Base-by-base conservation (phyloP, 2,113 vertebrate species). In the Melanocharis versteri region DNA sequence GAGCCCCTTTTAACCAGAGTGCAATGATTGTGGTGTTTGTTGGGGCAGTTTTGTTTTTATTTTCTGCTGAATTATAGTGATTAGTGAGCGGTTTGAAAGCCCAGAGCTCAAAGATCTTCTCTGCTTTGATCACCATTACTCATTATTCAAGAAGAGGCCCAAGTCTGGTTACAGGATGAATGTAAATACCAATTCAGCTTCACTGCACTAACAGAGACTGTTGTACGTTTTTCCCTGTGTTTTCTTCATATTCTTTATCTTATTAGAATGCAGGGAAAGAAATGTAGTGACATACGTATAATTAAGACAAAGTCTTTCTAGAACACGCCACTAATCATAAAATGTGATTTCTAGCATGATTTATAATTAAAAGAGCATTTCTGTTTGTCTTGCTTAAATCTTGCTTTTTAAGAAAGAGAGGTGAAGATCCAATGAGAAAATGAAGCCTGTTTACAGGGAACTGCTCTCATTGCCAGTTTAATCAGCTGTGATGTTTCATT, bases 61-160 rank as follows among this genome's bases (percentile, higher is more conserved):
- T 96, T 96, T 77, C 84, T 87, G 40, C 69, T 82, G 89, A 97
- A 97, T 97, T 95, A 96, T 66, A 96, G 92, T 96, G 87, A 96
- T 96, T 91, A 92, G 76, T 48, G 80, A 90, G 72, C 56, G 37
- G 62, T 93, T 90, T 94, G 92, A 95, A 93, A 97, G 72, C 81
- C 72, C 58, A 20, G 7, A 81, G 72, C 78, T 94, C 90, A 78
- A 93, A 96, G 90, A 90, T 61, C 81, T 82, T 87, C 94, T 87
- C 76, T 96, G 72, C 66, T 97, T 90, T 97, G 93, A 95, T 94
- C 90, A 95, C 65, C 84, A 70, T 72, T 75, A 57, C 91, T 86
- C n/a, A 60, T 83, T 88, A 91, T 75, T 94, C 61, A 91, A 77
- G 77, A 89, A 66, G 31, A 85, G 39, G 53, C 60, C 53, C 66